These are phyloP conservation scores for Noctilio leporinus DNA, from an alignment of 2,113 vertebrate genomes.

Conservation along the genomic window DNA sequence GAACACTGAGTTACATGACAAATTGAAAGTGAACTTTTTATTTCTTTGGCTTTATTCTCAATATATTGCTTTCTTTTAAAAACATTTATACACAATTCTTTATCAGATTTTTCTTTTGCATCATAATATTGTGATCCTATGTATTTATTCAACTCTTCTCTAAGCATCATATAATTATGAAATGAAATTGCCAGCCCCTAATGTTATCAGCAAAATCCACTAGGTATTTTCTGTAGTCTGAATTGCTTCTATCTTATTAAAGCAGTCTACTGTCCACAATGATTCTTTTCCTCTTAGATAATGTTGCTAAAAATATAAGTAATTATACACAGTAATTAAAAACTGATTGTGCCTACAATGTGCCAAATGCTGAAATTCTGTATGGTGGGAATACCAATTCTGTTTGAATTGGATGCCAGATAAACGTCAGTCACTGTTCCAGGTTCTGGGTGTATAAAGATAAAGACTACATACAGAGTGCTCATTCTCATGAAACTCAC, in stretches of 20 bases:
- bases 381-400: not conserved
- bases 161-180: slow-evolving; percentile 42
- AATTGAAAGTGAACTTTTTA: slow-evolving; percentile 28
- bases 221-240: slow-evolving; percentile 46
- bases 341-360: not conserved
- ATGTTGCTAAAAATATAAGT: slow-evolving; percentile 9
- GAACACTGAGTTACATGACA: not conserved
- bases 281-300: not conserved
- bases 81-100: not conserved
- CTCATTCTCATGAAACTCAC: not conserved
- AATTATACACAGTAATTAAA: slow-evolving; percentile 29
- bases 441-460: not conserved
- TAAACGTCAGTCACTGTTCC: not conserved
- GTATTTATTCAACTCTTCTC: slow-evolving; percentile 18
- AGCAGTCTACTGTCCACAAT: not conserved
- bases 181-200: slow-evolving; percentile 10
- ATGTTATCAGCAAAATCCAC: slow-evolving; percentile 38
- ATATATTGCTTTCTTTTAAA: not conserved
- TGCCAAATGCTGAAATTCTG: slow-evolving; percentile 10
- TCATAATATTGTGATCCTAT: not conserved
- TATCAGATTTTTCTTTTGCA: not conserved
- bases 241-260: slow-evolving; percentile 9
- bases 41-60: slow-evolving; percentile 29
- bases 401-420: not conserved
- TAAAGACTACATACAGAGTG: not conserved